phyloP scores from a whole-genome alignment of 2,888 invertebrate genomes.

The Drosophila quinaria region DNA sequence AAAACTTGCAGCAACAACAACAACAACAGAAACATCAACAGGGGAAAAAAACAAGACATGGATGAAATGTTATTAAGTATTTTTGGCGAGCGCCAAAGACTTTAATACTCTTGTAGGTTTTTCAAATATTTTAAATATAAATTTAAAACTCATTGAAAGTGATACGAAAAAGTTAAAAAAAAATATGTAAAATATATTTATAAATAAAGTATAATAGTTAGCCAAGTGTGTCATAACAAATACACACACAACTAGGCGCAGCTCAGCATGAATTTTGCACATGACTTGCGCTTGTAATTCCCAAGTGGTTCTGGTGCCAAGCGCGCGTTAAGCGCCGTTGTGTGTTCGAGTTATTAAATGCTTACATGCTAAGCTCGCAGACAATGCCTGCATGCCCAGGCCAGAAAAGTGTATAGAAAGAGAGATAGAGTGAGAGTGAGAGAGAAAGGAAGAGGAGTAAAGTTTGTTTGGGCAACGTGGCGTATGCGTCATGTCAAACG shows the following conservation, averaged over 20 bases:
- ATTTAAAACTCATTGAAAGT: not conserved
- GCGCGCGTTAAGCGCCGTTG: slow-evolving; percentile 16
- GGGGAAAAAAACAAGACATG: slow-evolving; percentile 22
- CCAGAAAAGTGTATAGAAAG: slow-evolving; percentile 8
- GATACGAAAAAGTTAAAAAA: not conserved
- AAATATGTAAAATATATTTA: not conserved
- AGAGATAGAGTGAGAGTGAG: not conserved
- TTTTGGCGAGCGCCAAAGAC: slow-evolving; percentile 42
- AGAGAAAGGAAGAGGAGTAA: not conserved
- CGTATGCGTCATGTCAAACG: slow-evolving; percentile 74
- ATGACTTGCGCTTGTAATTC: slow-evolving; percentile 39
- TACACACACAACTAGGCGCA: slow-evolving; percentile 20
- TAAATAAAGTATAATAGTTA: not conserved
- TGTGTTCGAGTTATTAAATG: slow-evolving; percentile 15
- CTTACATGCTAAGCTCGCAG: slow-evolving; percentile 1
- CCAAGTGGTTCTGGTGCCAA: slow-evolving; percentile 31
- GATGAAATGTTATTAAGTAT: slow-evolving; percentile 40
- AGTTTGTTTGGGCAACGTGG: slow-evolving; percentile 52
- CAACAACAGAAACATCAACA: not conserved
- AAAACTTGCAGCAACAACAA: slow-evolving; percentile 40
- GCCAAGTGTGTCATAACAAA: not conserved
- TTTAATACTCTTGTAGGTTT: slow-evolving; percentile 49
- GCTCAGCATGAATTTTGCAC: slow-evolving; percentile 31
- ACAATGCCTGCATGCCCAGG: slow-evolving; percentile 5
- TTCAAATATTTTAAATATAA: slow-evolving; percentile 8